phyloP scores from a whole-genome alignment of 2,797 vertebrate species.

The Tenualosa thibaudeaui region DNA sequence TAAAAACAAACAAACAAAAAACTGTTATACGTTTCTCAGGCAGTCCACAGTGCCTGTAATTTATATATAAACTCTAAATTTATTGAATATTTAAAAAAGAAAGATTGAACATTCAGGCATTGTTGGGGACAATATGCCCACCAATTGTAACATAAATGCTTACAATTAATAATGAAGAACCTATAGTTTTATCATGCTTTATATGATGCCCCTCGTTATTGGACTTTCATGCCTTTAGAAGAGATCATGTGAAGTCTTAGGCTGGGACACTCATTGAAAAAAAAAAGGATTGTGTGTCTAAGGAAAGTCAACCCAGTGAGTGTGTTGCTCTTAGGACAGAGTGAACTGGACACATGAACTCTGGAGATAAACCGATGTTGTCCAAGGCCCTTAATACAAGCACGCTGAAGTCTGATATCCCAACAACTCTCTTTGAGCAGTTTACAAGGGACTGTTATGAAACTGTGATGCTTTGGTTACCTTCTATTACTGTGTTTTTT shows the following conservation, averaged over 20 bases:
- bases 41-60: conserved; percentile 20
- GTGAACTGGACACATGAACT: not conserved
- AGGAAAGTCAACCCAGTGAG: not conserved
- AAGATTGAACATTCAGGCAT: not conserved
- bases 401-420: not conserved
- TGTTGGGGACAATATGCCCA: not conserved
- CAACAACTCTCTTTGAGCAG: not conserved
- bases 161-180: not conserved
- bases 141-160: not conserved
- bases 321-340: not conserved
- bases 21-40: not conserved
- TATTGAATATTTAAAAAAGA: conserved; percentile 13
- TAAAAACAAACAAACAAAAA: not conserved
- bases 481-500: not conserved
- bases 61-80: conserved; percentile 14
- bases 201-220: not conserved
- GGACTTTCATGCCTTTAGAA: not conserved
- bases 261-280: not conserved
- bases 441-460: not conserved
- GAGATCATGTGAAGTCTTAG: not conserved
- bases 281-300: not conserved
- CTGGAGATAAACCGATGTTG: not conserved
- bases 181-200: not conserved
- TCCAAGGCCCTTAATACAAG: not conserved
- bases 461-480: not conserved